Conservation (phyloP, 2,797 vertebrate species). For the Sphenodon punctatus region DNA sequence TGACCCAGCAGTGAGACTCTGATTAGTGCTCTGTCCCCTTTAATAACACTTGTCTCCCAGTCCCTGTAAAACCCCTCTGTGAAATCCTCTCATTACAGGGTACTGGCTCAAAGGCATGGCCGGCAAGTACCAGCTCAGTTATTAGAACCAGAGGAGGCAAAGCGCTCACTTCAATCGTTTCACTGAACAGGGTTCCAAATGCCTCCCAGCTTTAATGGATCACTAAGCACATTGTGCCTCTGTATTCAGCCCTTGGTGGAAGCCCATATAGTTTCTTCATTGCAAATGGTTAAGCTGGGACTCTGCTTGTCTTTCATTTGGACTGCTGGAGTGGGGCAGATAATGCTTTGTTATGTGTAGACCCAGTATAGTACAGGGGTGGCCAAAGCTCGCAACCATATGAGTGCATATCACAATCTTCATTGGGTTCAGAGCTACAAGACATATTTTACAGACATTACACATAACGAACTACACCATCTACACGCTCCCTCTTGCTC, state of each 20-base stretch:
- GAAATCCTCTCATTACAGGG: not conserved
- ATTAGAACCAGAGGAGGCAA: not conserved
- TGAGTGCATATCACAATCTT: too few relatives aligned
- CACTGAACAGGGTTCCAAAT: not conserved
- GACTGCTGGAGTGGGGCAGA: too few relatives aligned
- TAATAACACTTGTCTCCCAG: not conserved
- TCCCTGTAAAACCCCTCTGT: constrained; percentile 11
- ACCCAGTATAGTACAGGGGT: too few relatives aligned
- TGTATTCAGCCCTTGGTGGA: not conserved
- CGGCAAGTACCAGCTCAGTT: not conserved
- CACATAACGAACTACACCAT: too few relatives aligned
- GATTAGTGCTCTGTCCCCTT: not conserved
- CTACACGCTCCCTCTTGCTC: too few relatives aligned
- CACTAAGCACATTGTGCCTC: constrained; percentile 1
- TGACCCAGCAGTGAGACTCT: not conserved
- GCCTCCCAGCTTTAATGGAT: constrained; percentile 30
- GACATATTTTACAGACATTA: too few relatives aligned
- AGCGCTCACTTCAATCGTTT: not conserved
- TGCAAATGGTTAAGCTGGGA: not conserved
- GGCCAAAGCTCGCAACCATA: too few relatives aligned
- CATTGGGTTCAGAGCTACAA: too few relatives aligned
- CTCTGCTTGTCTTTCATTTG: too few relatives aligned
- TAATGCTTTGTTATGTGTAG: too few relatives aligned
- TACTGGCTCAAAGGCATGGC: not conserved
- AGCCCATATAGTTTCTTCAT: not conserved